Evolutionary conservation across 2,113 vertebrate genomes (phyloP), one percentile per base, ranked within the genome.

Genomic region (Xerus inauris): DNA sequence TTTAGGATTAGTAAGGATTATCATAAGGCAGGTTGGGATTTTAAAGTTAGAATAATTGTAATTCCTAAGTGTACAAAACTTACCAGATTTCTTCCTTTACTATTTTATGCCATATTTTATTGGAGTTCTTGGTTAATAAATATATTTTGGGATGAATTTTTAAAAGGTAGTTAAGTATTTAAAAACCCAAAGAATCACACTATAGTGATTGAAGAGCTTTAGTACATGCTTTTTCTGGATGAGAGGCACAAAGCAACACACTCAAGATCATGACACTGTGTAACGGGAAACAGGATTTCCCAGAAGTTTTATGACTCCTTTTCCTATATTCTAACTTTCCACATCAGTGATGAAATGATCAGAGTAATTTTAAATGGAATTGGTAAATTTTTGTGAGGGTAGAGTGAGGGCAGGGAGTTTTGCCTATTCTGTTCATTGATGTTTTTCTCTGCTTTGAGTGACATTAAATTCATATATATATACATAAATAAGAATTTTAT

Each of bases 391-490:
- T 77, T 13, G 72, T 86, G 19, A 95, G 8, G 28, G 3, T 94
- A 88, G 9, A 71, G 1, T 26, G 5, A 87, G 17, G 10, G 32
- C 28, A 59, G 32, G 26, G 9, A 89, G 28, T 71, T 79, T 87
- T 77, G 30, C 47, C 38, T 92, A 35, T 67, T 86, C 89, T 73
- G 12, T 32, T 69, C 2, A 47, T 24, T 81, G 35, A 35, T 83
- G 28, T 82, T 91, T 93, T 93, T 91, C 45, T 82, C 30, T 69
- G 42, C 26, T 88, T 62, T 89, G 79, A 85, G 45, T 13, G 69
- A 57, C 64, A 69, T 79, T n/a, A 45, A 59, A 82, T 42, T 47
- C 42, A 89, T 26, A 22, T 1, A 22, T 1, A 76, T 38, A 87
- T 0, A 24, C 1, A 54, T 57, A 65, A 35, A 86, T n/a, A 90